Percentiles rank a stretch among this genome's conserved stretches.
These are phyloP conservation scores for Bradypus variegatus DNA, from an alignment of 2,797 vertebrate genomes.

Conservation along the genomic window DNA sequence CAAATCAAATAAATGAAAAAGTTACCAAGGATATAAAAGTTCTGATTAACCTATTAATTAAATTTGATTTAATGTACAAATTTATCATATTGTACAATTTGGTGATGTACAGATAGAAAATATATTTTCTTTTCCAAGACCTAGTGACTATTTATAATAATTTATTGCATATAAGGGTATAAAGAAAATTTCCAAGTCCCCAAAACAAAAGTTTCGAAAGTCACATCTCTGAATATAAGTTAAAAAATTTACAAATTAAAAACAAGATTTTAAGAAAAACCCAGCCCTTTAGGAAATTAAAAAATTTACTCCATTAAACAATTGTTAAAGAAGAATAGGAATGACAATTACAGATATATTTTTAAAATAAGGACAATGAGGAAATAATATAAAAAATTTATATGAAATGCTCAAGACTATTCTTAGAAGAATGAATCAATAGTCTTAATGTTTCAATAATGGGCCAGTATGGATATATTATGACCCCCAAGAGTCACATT, in stretches of 20 bases:
- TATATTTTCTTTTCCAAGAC: neutral
- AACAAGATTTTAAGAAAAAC: slow-evolving; percentile 14
- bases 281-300: neutral
- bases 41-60: neutral
- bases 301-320: neutral
- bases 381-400: neutral
- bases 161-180: neutral
- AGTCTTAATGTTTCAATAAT: neutral
- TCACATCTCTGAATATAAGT: neutral
- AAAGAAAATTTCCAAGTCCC: neutral
- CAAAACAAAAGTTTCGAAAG: neutral
- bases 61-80: neutral
- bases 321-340: neutral
- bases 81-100: neutral
- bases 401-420: neutral
- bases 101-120: neutral
- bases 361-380: neutral
- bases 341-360: neutral
- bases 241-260: slow-evolving; percentile 24
- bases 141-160: neutral
- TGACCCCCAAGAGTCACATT: too few relatives aligned
- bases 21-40: neutral
- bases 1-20: slow-evolving; percentile 13
- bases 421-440: neutral
- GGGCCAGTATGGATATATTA: too few relatives aligned